Conservation (phyloP, 2,113 vertebrate genomes). For the Sminthopsis crassicaudata region DNA sequence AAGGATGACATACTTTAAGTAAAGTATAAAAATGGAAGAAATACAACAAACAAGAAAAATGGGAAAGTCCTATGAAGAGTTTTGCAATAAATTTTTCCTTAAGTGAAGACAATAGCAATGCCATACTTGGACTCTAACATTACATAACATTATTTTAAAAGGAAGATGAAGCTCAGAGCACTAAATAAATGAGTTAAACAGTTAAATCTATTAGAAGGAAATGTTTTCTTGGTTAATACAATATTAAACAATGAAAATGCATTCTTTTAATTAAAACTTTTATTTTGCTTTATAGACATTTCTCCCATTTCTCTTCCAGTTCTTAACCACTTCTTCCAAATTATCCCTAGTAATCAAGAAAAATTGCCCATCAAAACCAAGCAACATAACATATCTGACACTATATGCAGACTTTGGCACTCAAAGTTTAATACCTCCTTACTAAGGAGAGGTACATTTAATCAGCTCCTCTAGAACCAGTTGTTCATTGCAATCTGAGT, state of each 20-base stretch:
- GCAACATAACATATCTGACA: neutral
- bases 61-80: too few relatives aligned
- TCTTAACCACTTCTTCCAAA: neutral
- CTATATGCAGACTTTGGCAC: neutral
- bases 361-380: neutral
- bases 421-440: neutral
- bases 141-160: too few relatives aligned
- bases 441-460: neutral
- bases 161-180: too few relatives aligned
- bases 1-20: too few relatives aligned
- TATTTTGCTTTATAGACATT: neutral
- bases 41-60: too few relatives aligned
- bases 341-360: neutral
- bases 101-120: too few relatives aligned
- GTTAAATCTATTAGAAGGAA: too few relatives aligned
- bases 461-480: neutral
- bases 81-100: too few relatives aligned
- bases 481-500: neutral
- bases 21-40: too few relatives aligned
- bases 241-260: neutral
- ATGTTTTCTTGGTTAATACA: neutral
- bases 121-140: too few relatives aligned
- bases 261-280: neutral
- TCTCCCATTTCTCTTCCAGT: neutral
- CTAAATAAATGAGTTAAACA: too few relatives aligned